Evolutionary conservation across 2,113 vertebrate species (phyloP), one percentile per base, ranked within the genome.

Genomic region (Centropus unirufus): DNA sequence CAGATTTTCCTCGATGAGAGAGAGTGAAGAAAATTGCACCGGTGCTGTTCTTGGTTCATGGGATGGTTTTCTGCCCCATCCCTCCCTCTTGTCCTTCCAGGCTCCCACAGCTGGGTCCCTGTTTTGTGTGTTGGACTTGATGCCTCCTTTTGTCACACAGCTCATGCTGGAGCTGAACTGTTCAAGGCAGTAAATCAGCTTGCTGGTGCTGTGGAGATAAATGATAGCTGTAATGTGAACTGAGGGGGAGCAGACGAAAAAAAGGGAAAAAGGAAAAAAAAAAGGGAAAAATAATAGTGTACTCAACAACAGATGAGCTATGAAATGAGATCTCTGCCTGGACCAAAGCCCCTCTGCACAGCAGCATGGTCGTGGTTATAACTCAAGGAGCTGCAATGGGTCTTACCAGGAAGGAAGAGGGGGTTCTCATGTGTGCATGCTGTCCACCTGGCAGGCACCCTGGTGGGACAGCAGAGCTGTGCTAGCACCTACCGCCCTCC

Each of bases 161-260:
- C 49, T 87, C 15, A 4, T 83, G 80, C 83, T 9, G 19, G 78
- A 87, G 44, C 88, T 69, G 78, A 32, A 9, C 75, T 30, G 77
- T 95, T 87, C 2, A 7, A 68, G 87, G 93, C 77, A 67, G 91
- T 97, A 94, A 95, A 94, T 97, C 93, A 97, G 57, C 68, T 87
- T 94, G 61, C 72, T 2, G n/a, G 73, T 87, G 86, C 55, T 54
- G 90, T 61, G 58, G 93, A 93, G 96, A 97, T 90, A 93, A 96
- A 97, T 92, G 90, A 91, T 78, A 84, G 82, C 75, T 92, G 73
- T 96, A 95, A 96, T 68, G 39, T 23, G 84, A 91, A 91, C 86
- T 66, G 83, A 96, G 87, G 79, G 58, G 82, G 87, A 96, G 91
- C 70, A 95, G 92, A 95, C 81, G 27, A 30, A 36, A 24, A 27